A percentile compares a stretch with the other conserved stretches of the same genome.
Evolutionary conservation across 2,797 vertebrate species (phyloP).

Genomic region (Poeciliopsis gracilis): DNA sequence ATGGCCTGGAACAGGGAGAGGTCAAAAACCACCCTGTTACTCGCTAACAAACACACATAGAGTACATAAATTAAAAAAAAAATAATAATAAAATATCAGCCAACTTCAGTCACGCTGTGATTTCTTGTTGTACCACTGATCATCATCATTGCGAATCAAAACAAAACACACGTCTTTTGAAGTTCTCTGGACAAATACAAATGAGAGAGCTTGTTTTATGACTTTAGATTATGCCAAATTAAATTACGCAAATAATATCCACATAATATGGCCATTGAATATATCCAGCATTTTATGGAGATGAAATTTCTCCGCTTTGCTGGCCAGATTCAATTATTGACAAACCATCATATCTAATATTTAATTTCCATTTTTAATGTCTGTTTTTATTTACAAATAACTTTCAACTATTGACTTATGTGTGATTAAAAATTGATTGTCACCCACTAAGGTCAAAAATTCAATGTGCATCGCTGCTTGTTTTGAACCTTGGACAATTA

Average conservation of each 20-base stretch:
- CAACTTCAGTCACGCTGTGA: neutral
- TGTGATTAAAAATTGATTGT: conserved; percentile 78
- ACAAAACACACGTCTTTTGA: conserved; percentile 61
- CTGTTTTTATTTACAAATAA: conserved; percentile 50
- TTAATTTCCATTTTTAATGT: conserved; percentile 34
- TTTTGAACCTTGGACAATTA: conserved; percentile 72
- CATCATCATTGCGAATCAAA: conserved; percentile 24
- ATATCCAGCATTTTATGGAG: conserved; percentile 29
- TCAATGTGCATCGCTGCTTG: conserved; percentile 45
- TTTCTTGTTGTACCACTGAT: neutral
- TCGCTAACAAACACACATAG: neutral
- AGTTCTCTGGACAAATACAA: conserved; percentile 61
- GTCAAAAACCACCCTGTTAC: neutral
- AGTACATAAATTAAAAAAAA: neutral
- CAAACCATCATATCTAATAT: conserved; percentile 16
- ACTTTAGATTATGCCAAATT: conserved; percentile 58
- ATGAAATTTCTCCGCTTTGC: conserved; percentile 26
- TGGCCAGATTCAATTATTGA: conserved; percentile 31
- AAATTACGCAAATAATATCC: conserved; percentile 63
- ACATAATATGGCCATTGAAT: conserved; percentile 59
- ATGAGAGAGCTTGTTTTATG: conserved; percentile 59
- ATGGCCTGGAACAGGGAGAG: neutral
- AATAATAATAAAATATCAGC: too few relatives aligned
- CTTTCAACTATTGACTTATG: conserved; percentile 58
- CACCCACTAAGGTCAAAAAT: conserved; percentile 49